Conservation (phyloP, 2,113 vertebrate species). For the Microtus ochrogaster region DNA sequence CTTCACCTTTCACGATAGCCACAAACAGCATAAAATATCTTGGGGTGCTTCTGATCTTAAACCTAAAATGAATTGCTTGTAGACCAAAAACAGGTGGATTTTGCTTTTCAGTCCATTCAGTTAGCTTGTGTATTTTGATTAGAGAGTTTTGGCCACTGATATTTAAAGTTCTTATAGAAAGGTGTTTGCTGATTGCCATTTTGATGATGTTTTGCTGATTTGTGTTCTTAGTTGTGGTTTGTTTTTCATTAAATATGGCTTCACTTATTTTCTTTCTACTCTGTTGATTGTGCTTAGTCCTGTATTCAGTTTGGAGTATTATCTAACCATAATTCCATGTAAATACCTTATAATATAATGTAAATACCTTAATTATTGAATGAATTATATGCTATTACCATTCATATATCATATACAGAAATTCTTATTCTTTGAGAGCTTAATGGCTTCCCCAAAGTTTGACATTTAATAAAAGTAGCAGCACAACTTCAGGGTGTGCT, state of each 20-base stretch:
- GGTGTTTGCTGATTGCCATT: background rate
- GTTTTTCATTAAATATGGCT: background rate
- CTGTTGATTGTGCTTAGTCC: background rate
- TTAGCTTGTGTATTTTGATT: background rate
- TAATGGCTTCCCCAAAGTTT: background rate
- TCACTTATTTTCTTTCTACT: background rate
- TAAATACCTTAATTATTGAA: background rate
- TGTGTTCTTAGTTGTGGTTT: background rate
- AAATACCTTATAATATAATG: conserved; percentile 30
- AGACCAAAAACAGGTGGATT: background rate
- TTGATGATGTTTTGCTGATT: background rate
- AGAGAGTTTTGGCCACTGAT: background rate
- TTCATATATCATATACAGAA: background rate
- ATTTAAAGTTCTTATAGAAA: background rate
- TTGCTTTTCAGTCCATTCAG: no score
- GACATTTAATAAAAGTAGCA: background rate
- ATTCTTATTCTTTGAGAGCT: background rate
- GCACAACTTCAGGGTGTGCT: background rate
- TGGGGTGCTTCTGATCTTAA: background rate
- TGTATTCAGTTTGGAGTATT: background rate
- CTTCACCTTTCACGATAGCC: no score
- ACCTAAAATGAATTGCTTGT: background rate
- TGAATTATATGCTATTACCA: background rate
- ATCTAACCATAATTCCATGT: background rate
- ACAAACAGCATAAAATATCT: no score